Evolutionary conservation across 2,888 invertebrate species (phyloP).

Genomic region (Morinoia aosen): DNA sequence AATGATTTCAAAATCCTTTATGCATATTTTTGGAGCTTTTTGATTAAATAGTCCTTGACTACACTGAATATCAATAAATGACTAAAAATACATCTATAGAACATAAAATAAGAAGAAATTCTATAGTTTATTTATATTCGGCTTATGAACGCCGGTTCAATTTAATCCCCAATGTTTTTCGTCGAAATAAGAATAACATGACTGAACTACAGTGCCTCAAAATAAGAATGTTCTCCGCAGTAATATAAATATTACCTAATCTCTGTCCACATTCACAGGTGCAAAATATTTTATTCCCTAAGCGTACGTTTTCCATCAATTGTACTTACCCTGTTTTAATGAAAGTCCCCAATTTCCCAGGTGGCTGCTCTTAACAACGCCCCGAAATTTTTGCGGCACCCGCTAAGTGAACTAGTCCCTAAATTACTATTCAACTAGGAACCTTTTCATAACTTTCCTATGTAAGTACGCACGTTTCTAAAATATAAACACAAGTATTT

Average conservation of each 20-base stretch:
- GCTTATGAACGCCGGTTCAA: too few species aligned
- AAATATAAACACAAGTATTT: not conserved
- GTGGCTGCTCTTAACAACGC: not conserved
- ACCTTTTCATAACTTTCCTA: not conserved
- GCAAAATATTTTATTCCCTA: not conserved
- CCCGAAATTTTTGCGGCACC: constrained; percentile 9
- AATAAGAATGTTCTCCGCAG: not conserved
- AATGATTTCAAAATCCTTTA: too few species aligned
- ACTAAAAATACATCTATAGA: too few species aligned
- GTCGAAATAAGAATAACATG: too few species aligned
- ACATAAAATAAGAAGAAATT: too few species aligned
- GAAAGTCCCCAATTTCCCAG: not conserved
- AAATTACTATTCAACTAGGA: not conserved
- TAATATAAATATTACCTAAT: not conserved
- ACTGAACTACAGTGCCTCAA: too few species aligned
- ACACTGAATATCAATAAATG: too few species aligned
- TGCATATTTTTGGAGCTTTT: too few species aligned
- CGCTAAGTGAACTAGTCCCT: not conserved
- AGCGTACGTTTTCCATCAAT: not conserved
- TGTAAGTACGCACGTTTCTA: not conserved
- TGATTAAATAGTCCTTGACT: too few species aligned
- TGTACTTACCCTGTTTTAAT: not conserved
- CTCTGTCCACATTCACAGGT: not conserved
- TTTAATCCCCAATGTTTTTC: too few species aligned
- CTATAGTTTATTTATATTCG: too few species aligned